Conservation (phyloP, 2,888 invertebrate genomes). For the Pecten maximus region DNA sequence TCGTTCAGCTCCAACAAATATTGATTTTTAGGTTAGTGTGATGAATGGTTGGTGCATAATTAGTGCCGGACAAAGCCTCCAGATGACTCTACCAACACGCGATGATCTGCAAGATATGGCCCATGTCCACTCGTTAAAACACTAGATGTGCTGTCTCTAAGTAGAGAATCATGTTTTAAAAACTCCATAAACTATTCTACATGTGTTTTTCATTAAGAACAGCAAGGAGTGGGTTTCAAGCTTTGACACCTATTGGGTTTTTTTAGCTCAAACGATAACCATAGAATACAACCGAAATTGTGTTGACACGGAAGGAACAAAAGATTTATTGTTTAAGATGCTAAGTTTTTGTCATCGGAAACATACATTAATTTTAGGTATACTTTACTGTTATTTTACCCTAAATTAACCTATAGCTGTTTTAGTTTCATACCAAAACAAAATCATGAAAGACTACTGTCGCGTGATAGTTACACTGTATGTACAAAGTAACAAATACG, state of each 20-base stretch:
- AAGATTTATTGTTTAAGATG: too few relatives aligned
- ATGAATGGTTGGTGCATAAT: background rate
- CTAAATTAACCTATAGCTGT: too few relatives aligned
- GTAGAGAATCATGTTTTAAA: background rate
- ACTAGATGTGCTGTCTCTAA: background rate
- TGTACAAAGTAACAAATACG: too few relatives aligned
- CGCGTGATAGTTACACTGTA: too few relatives aligned
- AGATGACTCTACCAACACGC: background rate
- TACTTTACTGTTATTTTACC: too few relatives aligned
- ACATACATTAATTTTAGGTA: too few relatives aligned
- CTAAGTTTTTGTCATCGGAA: too few relatives aligned
- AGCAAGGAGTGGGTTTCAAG: background rate
- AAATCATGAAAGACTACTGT: too few relatives aligned
- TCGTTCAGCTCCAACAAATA: background rate
- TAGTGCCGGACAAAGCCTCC: background rate
- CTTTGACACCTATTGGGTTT: background rate
- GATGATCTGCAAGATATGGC: background rate
- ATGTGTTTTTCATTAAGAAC: conserved; percentile 13
- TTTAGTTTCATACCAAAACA: too few relatives aligned
- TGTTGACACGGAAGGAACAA: too few relatives aligned
- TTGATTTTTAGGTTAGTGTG: background rate
- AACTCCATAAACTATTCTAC: background rate
- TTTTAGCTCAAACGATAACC: background rate
- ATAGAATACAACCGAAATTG: background rate
- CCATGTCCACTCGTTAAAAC: background rate